phyloP scores from a whole-genome alignment of 2,888 invertebrate species.

The Automeris io region DNA sequence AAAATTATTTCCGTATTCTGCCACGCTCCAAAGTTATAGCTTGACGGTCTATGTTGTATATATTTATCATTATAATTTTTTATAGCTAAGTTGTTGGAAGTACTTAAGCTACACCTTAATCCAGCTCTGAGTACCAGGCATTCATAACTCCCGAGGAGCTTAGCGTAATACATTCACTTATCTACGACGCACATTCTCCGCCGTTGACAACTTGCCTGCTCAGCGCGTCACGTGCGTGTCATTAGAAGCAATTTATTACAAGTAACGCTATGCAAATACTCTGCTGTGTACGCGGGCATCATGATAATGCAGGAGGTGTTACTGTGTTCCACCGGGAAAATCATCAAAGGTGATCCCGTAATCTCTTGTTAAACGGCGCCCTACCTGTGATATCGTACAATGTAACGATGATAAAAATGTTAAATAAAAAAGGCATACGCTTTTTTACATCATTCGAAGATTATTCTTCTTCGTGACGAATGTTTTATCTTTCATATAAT shows the following conservation, averaged over 20 bases:
- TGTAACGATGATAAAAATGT: too few relatives aligned
- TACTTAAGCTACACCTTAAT: conserved; percentile 27
- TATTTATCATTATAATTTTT: too few relatives aligned
- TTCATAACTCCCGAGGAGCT: conserved; percentile 43
- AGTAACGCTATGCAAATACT: conserved; percentile 49
- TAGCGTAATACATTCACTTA: conserved; percentile 53
- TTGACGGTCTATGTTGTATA: too few relatives aligned
- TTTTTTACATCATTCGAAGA: too few relatives aligned
- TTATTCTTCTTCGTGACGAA: too few relatives aligned
- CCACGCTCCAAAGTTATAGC: too few relatives aligned
- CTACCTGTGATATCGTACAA: too few relatives aligned
- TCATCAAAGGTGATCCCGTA: background rate
- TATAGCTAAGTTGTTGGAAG: conserved; percentile 5
- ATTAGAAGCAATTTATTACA: conserved; percentile 55
- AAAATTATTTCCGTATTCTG: too few relatives aligned
- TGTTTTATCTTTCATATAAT: too few relatives aligned
- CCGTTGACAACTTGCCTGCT: conserved; percentile 28
- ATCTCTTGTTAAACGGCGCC: too few relatives aligned
- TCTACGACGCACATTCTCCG: conserved; percentile 37
- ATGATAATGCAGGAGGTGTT: conserved; percentile 28
- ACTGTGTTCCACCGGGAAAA: conserved; percentile 5
- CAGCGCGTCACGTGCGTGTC: conserved; percentile 51
- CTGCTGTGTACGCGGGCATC: conserved; percentile 28
- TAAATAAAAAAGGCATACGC: too few relatives aligned
- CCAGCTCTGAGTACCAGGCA: conserved; percentile 33